Conservation (phyloP, 2,113 vertebrate species). For the Myotis davidii region DNA sequence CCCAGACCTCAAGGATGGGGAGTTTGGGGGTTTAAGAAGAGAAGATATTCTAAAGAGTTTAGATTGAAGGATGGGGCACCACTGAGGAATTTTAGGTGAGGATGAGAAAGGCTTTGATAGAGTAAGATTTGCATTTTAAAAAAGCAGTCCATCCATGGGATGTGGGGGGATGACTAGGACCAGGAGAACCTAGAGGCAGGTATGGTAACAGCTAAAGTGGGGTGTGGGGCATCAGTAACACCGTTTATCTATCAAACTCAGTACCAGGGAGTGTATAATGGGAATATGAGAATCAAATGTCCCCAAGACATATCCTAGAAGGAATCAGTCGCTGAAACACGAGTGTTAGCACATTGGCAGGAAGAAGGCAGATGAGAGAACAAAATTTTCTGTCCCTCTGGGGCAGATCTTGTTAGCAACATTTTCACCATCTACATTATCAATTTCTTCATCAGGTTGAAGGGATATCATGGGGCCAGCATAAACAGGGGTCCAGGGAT, state of each 20-base stretch:
- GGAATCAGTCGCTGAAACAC: neutral
- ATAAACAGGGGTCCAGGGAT: neutral
- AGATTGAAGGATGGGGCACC: neutral
- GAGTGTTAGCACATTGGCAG: neutral
- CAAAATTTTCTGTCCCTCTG: neutral
- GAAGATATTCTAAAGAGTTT: neutral
- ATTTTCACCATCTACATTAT: neutral
- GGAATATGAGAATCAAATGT: neutral
- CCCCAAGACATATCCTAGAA: neutral
- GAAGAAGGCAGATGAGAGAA: neutral
- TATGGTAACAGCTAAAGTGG: neutral
- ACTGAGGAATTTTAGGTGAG: neutral
- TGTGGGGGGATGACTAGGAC: neutral
- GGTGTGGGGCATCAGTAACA: fast-evolving
- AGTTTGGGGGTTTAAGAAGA: neutral
- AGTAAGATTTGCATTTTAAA: slow-evolving; percentile 38
- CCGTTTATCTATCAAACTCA: neutral
- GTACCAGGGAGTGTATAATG: neutral
- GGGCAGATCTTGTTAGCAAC: neutral
- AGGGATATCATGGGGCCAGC: neutral
- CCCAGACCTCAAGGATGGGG: neutral
- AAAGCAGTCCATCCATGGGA: neutral
- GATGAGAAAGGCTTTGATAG: neutral
- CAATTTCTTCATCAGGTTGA: neutral
- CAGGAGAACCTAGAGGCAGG: neutral